These are phyloP conservation scores for Chromis chromis DNA, from an alignment of 2,797 vertebrate species.

Conservation along the genomic window DNA sequence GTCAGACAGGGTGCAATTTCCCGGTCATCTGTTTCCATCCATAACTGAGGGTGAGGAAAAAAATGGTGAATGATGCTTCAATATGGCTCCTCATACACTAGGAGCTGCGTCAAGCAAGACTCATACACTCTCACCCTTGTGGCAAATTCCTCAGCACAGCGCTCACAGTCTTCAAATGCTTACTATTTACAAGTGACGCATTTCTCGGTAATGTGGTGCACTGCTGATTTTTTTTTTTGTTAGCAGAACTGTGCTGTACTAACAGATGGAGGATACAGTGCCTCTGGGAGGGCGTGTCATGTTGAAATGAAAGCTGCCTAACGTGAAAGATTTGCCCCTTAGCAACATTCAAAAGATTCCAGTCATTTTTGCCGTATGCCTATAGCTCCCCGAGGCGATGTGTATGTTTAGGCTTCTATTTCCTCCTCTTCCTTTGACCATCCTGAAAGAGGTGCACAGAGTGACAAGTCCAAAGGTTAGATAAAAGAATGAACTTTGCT, in stretches of 20 bases:
- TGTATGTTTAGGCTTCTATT: slow-evolving; percentile 28
- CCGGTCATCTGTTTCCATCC: slow-evolving; percentile 77
- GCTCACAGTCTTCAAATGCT: slow-evolving; percentile 56
- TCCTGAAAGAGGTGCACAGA: slow-evolving; percentile 7
- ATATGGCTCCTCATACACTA: slow-evolving; percentile 54
- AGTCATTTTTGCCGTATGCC: slow-evolving; percentile 45
- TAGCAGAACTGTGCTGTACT: slow-evolving; percentile 35
- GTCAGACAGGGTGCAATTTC: slow-evolving; percentile 79
- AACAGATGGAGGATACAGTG: slow-evolving; percentile 40
- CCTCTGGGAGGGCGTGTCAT: slow-evolving; percentile 47
- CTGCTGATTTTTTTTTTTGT: slow-evolving; percentile 50
- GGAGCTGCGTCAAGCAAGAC: slow-evolving; percentile 46
- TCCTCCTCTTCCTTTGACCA: slow-evolving; percentile 20
- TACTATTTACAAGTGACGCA: slow-evolving; percentile 70
- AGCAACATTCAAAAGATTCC: slow-evolving; percentile 62
- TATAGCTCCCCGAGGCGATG: slow-evolving; percentile 34
- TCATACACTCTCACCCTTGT: slow-evolving; percentile 54
- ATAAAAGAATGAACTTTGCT: slow-evolving; percentile 17
- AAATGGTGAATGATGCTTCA: slow-evolving; percentile 69
- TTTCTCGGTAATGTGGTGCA: slow-evolving; percentile 63
- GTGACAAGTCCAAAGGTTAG: slow-evolving; percentile 2
- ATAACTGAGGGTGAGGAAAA: slow-evolving; percentile 66
- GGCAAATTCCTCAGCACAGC: slow-evolving; percentile 71
- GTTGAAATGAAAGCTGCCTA: slow-evolving; percentile 58
- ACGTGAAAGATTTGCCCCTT: slow-evolving; percentile 51